These are phyloP conservation scores for Chrysodeixis includens DNA, from an alignment of 2,888 invertebrate species.

Conservation along the genomic window DNA sequence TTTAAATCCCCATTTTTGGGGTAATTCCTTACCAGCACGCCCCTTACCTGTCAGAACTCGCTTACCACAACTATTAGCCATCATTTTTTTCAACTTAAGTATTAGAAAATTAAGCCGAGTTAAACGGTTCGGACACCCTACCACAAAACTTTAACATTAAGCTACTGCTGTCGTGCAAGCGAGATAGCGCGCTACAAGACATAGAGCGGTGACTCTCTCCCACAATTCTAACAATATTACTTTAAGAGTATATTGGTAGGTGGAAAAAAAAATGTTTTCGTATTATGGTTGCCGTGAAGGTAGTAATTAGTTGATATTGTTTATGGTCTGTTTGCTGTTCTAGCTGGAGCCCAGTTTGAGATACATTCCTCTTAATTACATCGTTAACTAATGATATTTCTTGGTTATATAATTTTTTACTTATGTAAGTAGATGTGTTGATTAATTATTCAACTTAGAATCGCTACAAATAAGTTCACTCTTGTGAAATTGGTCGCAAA, in stretches of 20 bases:
- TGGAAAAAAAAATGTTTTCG: constrained; percentile 19
- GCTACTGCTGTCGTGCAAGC: no score
- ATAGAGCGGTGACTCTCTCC: no score
- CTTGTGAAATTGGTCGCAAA: not conserved
- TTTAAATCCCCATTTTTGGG: constrained; percentile 71
- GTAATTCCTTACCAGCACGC: constrained; percentile 67
- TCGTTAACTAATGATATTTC: not conserved
- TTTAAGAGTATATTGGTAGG: no score
- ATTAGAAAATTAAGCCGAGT: constrained; percentile 49
- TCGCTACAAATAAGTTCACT: not conserved
- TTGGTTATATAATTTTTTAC: no score
- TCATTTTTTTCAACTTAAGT: constrained; percentile 43
- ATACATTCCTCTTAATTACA: not conserved
- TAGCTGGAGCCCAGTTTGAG: not conserved
- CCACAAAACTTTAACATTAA: no score
- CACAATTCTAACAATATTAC: no score
- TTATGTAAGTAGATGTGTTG: no score
- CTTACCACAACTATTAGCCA: constrained; percentile 53
- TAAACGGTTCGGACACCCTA: constrained; percentile 25
- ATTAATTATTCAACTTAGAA: no score
- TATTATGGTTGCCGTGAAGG: constrained; percentile 12
- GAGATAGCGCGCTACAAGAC: no score
- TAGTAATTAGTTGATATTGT: constrained; percentile 14
- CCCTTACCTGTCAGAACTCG: constrained; percentile 57
- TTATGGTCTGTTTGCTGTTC: constrained; percentile 5